A percentile compares a stretch with the other conserved stretches of the same genome.
phyloP scores from a whole-genome alignment of 2,888 invertebrate genomes.

The Julus scanicus region DNA sequence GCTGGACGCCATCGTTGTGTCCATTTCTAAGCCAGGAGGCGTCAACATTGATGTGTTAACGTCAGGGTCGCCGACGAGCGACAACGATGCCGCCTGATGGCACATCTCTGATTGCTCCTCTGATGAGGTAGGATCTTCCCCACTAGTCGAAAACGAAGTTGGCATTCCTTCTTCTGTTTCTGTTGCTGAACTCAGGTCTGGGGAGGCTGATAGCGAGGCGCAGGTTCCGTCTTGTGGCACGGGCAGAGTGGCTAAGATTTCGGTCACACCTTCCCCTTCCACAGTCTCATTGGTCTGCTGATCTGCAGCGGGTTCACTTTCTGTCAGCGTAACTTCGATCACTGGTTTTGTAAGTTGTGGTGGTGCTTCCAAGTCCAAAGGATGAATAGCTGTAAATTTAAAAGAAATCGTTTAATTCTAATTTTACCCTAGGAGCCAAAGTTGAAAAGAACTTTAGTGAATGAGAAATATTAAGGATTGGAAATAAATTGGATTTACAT shows the following conservation, averaged over 20 bases:
- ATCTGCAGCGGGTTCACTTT: neutral
- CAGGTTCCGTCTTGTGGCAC: neutral
- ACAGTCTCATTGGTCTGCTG: neutral
- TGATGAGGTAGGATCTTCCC: neutral
- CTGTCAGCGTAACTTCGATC: neutral
- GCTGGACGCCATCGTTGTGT: slow-evolving; percentile 36
- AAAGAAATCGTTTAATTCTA: too few relatives aligned
- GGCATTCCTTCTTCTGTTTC: slow-evolving; percentile 35
- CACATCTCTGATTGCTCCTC: slow-evolving; percentile 30
- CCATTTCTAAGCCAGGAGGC: slow-evolving; percentile 45
- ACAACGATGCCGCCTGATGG: neutral
- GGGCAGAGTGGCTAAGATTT: neutral
- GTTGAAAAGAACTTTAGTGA: too few relatives aligned
- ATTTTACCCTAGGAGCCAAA: too few relatives aligned
- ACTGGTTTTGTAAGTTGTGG: neutral
- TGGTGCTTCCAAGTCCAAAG: neutral
- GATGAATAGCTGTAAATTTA: neutral
- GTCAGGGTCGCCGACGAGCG: neutral
- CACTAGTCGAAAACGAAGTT: slow-evolving; percentile 8
- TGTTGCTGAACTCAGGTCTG: slow-evolving; percentile 46
- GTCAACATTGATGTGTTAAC: neutral
- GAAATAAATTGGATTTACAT: too few relatives aligned
- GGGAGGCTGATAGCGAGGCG: neutral
- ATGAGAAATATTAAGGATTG: too few relatives aligned
- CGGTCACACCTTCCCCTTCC: neutral